These are phyloP conservation scores for Microcebus lehilahytsara DNA, from an alignment of 2,113 vertebrate genomes.

Conservation along the genomic window DNA sequence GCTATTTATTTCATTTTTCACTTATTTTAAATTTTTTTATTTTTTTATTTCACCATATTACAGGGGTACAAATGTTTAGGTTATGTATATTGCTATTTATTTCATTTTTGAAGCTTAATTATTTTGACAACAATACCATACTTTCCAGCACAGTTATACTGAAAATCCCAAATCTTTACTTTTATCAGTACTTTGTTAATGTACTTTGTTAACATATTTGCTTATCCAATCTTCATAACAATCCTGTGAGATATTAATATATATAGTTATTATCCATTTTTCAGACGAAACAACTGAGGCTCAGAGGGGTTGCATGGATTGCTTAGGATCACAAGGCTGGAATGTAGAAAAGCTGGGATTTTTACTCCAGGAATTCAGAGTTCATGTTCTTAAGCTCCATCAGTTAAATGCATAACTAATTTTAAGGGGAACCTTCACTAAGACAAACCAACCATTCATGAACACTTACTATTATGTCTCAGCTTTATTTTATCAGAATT, in stretches of 20 bases:
- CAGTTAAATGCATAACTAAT: background rate
- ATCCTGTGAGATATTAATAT: background rate
- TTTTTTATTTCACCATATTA: no score
- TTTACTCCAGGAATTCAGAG: background rate
- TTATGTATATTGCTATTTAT: background rate
- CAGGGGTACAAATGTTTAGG: no score
- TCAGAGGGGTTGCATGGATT: background rate
- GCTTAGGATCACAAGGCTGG: background rate
- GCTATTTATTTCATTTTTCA: no score
- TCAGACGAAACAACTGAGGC: background rate
- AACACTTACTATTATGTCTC: background rate
- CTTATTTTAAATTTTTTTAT: no score
- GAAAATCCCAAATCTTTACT: background rate
- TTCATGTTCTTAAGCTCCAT: background rate
- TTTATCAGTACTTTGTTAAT: background rate
- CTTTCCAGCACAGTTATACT: background rate
- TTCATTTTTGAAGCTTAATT: background rate
- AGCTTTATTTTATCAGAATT: background rate
- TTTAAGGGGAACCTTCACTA: background rate
- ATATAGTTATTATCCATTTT: background rate
- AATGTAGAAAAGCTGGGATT: background rate
- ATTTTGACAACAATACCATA: background rate
- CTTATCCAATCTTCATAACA: background rate
- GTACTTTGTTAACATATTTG: background rate
- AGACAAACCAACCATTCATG: background rate